Evolutionary conservation across 2,113 vertebrate genomes (phyloP), one percentile per base, ranked within the genome.

Genomic region (Paramisgurnus dabryanus): DNA sequence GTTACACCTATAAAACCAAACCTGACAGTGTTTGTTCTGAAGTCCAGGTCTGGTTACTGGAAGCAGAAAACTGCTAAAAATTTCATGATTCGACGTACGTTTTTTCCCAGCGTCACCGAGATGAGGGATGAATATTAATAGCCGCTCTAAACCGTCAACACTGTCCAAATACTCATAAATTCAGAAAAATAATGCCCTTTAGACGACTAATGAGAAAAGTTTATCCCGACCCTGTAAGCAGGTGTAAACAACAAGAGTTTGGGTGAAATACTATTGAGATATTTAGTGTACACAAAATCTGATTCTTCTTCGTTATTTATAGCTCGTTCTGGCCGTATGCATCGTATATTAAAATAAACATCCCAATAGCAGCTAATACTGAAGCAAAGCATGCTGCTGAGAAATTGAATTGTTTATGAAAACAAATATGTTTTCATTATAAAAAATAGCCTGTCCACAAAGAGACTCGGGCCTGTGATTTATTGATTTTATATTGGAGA

Each of bases 1-100:
- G 72, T 63, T 34, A 61, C 7, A 75, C 7, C 71, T 40, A 27
- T 60, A 41, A 74, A 74, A 61, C 71, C 71, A 74, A 15, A 74
- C 12, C 57, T 47, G 71, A 63, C 71, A 61, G 9, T 61, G 71
- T 74, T 74, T 74, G 71, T 74, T 74, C 40, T 73, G 50, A 58
- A 58, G 53, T 73, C 53, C 72, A 63, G 40, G n/a, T 75, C 72
- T 74, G 57, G 39, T 74, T 47, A 74, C 57, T 47, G 6, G 43
- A 63, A 47, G 72, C 57, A 6, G 55, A 63, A 72, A 74, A 27
- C 18, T 47, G 40, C 41, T 60, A 27, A 63, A 74, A 61, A 74
- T 45, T 27, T 74, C 18, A 74, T 74, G 55, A 60, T 60, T 41
- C 40, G 53, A 58, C 53, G 12, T 50, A 18, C 34, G 57, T 50